Evolutionary conservation across 2,797 vertebrate species (phyloP), one percentile per base, ranked within the genome.

Genomic region (Hippocampus kuda): DNA sequence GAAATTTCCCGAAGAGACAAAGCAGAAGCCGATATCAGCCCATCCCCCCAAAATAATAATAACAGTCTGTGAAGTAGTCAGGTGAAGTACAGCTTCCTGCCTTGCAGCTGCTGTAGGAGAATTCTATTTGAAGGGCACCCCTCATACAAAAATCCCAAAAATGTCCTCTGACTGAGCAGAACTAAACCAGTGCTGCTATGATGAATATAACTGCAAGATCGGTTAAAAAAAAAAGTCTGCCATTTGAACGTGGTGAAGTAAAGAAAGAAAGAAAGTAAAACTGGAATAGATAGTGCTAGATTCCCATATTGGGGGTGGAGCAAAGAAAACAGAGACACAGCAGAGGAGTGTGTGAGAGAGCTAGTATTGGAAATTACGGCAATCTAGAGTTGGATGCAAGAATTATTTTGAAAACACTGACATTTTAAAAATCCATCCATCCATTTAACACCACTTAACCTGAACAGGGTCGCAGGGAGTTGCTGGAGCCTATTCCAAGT

Each of bases 91-190:
- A 44, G 61, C 22, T 68, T 56, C 67, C 67, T 75, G 70, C 60
- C 69, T 41, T 75, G 72, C 79, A 84, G 81, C 82, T 79, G 77
- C 82, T 79, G 77, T 69, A 80, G 74, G 72, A 81, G 79, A 84
- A 75, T 77, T 69, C 70, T 61, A 62, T 86, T 76, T 85, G 75
- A 84, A 79, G 73, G 82, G 65, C 57, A 61, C 68, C 70, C 76
- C 78, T 78, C 70, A 77, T 77, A 68, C 68, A 87, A 73, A 88
- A 90, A 89, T 89, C 81, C 70, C 70, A 90, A 83, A 82, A 87
- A 89, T 85, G 84, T 68, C 76, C 79, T 74, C 78, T 74, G 77
- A 79, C 72, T 72, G 78, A 79, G 82, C 69, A 75, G 72, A 71
- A 66, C 71, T 75, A 72, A 26, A 6, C 66, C 63, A 41, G 66